Percentiles rank a stretch among this genome's conserved stretches.
Evolutionary conservation across 2,113 vertebrate genomes (phyloP).

Genomic region (Clarias macrocephalus): DNA sequence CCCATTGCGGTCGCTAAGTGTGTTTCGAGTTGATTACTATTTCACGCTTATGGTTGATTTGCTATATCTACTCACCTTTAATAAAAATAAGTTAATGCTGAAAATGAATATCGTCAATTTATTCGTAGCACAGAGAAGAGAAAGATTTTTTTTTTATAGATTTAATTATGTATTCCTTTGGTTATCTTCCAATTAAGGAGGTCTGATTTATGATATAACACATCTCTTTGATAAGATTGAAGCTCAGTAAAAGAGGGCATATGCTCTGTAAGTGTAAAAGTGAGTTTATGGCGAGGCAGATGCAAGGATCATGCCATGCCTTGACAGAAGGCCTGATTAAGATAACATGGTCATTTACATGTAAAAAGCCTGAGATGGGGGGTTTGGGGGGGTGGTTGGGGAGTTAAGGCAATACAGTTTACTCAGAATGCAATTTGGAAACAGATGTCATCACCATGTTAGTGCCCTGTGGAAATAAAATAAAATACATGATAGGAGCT

Average conservation of each 20-base stretch:
- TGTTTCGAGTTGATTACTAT: background rate
- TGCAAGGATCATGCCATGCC: conserved; percentile 28
- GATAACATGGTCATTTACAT: conserved; percentile 71
- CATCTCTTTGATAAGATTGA: conserved; percentile 52
- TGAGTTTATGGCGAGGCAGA: conserved; percentile 59
- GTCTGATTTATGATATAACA: conserved; percentile 58
- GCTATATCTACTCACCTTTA: background rate
- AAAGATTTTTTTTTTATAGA: conserved; percentile 11
- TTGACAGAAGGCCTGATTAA: conserved; percentile 63
- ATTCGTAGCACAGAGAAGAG: background rate
- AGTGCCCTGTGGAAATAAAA: conserved; percentile 34
- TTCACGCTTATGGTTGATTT: background rate
- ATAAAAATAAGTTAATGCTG: background rate
- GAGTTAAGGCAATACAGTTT: conserved; percentile 62
- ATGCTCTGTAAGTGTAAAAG: conserved; percentile 57
- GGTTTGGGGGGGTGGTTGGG: background rate
- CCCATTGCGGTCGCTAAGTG: background rate
- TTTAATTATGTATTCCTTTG: conserved; percentile 1
- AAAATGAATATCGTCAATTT: background rate
- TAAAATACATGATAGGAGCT: background rate
- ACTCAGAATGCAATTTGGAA: conserved; percentile 45
- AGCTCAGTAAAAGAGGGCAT: conserved; percentile 51
- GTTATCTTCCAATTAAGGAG: conserved; percentile 27
- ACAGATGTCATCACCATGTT: conserved; percentile 64
- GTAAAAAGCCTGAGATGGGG: conserved; percentile 59